Conservation (phyloP, 1,140 invertebrate species). For the Ceratoteleas bidentatus region DNA sequence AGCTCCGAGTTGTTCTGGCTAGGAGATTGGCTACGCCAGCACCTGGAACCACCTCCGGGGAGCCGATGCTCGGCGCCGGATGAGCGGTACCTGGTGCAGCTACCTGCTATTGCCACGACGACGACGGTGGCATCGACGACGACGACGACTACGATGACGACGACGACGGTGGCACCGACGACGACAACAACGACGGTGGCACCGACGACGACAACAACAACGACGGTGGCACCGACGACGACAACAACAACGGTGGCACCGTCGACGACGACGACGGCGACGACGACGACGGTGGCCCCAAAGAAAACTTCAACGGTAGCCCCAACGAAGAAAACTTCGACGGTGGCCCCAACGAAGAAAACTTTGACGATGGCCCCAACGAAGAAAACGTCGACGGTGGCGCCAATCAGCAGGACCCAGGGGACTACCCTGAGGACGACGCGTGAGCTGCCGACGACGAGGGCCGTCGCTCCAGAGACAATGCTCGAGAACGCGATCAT, state of each 20-base stretch:
- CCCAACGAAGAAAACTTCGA: background rate
- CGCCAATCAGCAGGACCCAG: background rate
- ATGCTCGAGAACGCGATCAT: conserved; percentile 25
- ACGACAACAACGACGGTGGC: background rate
- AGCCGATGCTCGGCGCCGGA: conserved; percentile 76
- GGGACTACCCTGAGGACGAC: background rate
- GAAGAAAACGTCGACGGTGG: background rate
- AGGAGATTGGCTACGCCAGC: conserved; percentile 84
- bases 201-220: background rate
- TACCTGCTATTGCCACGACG: conserved; percentile 68
- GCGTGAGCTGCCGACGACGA: conserved; percentile 1
- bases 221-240: background rate
- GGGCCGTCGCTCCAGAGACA: background rate
- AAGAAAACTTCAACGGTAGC: background rate
- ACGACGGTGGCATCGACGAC: conserved; percentile 1
- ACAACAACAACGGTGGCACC: background rate
- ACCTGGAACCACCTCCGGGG: conserved; percentile 75
- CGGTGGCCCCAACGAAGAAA: background rate
- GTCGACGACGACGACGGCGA: background rate
- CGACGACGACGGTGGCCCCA: background rate
- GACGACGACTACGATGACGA: background rate
- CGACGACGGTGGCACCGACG: background rate
- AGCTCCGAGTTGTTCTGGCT: conserved; percentile 83
- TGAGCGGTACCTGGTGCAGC: conserved; percentile 73
- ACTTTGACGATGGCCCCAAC: no score